These are phyloP conservation scores for Grantiella picta DNA, from an alignment of 2,113 vertebrate species.

Conservation along the genomic window DNA sequence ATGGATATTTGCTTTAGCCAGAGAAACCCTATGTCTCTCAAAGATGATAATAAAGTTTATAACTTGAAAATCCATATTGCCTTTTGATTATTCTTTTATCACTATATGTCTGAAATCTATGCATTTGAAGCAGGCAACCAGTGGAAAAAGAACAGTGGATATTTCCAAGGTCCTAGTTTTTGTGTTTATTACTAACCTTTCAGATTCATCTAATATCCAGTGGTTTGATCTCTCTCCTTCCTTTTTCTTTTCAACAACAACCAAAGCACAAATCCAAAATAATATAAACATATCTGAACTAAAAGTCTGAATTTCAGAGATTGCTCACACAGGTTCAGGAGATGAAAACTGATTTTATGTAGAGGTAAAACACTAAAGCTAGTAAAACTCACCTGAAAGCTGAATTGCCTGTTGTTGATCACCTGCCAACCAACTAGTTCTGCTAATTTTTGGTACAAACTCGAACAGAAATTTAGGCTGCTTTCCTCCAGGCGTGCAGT, in stretches of 20 bases:
- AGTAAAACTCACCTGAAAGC: background rate
- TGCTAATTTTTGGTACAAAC: background rate
- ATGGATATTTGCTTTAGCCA: background rate
- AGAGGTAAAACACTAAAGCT: background rate
- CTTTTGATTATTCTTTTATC: background rate
- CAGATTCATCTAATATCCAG: background rate
- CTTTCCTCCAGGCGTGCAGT: background rate
- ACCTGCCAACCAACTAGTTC: background rate
- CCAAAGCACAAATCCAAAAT: accelerated
- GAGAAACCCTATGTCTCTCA: background rate
- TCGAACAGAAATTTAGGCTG: accelerated
- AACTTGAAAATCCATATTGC: background rate
- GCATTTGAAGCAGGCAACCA: background rate
- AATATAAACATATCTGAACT: background rate
- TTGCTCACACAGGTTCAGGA: background rate
- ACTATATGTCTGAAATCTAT: background rate
- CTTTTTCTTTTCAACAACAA: background rate
- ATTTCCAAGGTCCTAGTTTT: background rate
- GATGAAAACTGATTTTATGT: background rate
- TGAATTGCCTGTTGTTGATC: background rate
- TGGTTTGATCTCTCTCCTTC: accelerated
- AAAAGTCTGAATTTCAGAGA: background rate
- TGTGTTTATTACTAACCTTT: background rate
- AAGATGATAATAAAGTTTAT: background rate
- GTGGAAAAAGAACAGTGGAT: background rate